Conservation (phyloP, 2,113 vertebrate genomes). For the Butorides virescens region DNA sequence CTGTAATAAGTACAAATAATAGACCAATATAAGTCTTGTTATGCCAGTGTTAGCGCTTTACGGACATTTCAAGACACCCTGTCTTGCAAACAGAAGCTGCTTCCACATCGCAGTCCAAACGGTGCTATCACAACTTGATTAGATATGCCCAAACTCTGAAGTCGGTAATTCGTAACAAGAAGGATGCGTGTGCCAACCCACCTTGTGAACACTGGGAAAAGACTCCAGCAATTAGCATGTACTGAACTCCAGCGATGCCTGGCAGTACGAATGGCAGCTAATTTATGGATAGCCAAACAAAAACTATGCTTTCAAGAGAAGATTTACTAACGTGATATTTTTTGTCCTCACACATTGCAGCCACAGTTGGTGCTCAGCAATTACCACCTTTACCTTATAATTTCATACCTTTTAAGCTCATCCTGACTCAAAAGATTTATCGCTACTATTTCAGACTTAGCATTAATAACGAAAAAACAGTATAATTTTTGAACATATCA, state of each 20-base stretch:
- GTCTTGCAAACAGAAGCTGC: background rate
- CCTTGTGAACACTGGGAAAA: rapidly evolving
- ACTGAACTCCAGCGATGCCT: background rate
- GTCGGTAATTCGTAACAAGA: rapidly evolving
- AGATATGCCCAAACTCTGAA: background rate
- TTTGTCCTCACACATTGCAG: background rate
- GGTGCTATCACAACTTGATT: background rate
- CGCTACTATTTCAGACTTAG: background rate
- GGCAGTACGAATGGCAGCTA: background rate
- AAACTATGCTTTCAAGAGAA: background rate
- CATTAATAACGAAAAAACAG: background rate
- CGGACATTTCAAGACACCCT: background rate
- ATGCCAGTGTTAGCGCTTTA: background rate
- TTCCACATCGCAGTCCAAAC: background rate
- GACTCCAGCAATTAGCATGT: background rate
- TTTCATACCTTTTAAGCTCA: background rate
- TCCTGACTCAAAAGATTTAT: background rate
- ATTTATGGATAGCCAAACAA: background rate
- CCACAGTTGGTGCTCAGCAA: background rate
- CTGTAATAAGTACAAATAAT: too few relatives aligned
- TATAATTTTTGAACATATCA: background rate
- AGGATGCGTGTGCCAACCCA: background rate
- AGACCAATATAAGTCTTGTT: too few relatives aligned
- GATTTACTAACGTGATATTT: background rate
- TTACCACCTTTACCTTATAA: background rate